Evolutionary conservation across 2,888 invertebrate genomes (phyloP), one percentile per base, ranked within the genome.

Genomic region (Callosobruchus maculatus): DNA sequence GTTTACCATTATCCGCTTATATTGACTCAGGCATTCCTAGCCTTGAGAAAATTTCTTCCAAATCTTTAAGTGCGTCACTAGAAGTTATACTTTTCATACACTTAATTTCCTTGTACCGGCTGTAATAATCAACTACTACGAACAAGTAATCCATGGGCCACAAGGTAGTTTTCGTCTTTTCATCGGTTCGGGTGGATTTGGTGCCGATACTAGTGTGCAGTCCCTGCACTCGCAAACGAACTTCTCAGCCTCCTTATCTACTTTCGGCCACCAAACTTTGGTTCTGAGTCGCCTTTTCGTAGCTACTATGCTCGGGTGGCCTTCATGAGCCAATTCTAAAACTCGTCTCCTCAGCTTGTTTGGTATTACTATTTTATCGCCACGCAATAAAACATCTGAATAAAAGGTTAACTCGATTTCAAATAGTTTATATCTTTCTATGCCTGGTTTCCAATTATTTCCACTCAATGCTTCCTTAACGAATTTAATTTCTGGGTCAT

Each of bases 301-400:
- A 7, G 74, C 75, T 20, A 82, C 83, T 2, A 84, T 83, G 0
- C 85, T 85, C 0, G 84, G 85, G 67, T 86, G 85, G 75, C 85
- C 84, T 75, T 83, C 80, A 76, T 83, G 83, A 2, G 77, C 79
- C 20, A 75, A 68, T 31, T 72, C 3, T 21, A 77, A 67, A 18
- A 72, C 72, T 22, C 20, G 69, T 73, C 68, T 18, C 49, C 67
- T 73, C 49, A 78, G 71, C 4, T 72, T 31, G 21, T 70, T 0
- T 20, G 79, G 78, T 13, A 80, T 79, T 4, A 80, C 76, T 30
- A 80, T 76, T 74, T 74, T 70, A 49, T 73, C 76, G 22, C 75
- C 77, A 69, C 77, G 30, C 21, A 79, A 67, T 2, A 79, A 22
- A 13, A 79, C 66, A 20, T 74, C 74, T 49, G 76, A 78, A 9